Conservation (phyloP, 2,797 vertebrate genomes). For the Calcarius lapponicus region DNA sequence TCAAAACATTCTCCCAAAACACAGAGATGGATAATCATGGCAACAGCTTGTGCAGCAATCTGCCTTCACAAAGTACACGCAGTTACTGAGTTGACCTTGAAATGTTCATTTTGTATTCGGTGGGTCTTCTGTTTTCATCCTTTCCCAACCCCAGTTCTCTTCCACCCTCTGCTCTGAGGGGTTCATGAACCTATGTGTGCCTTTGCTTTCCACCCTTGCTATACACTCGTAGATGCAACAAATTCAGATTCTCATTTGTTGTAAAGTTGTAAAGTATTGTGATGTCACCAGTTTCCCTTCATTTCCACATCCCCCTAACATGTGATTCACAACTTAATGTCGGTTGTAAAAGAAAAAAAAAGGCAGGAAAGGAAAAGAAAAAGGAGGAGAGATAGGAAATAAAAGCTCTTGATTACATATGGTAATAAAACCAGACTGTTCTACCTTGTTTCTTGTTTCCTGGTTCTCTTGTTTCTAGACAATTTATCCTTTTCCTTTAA, state of each 20-base stretch:
- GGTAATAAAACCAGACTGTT: slow-evolving; percentile 84
- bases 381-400: slow-evolving; percentile 55
- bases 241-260: slow-evolving; percentile 82
- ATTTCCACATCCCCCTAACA: slow-evolving; percentile 90
- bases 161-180: slow-evolving; percentile 70
- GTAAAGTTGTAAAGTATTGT: slow-evolving; percentile 97
- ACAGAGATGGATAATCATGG: slow-evolving; percentile 7
- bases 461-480: slow-evolving; percentile 44
- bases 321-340: slow-evolving; percentile 95
- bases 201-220: slow-evolving; percentile 92
- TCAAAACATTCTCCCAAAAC: not conserved
- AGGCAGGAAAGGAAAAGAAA: not conserved
- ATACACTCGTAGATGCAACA: slow-evolving; percentile 88
- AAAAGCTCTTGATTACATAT: slow-evolving; percentile 76
- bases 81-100: slow-evolving; percentile 25
- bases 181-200: slow-evolving; percentile 87
- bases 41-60: slow-evolving; percentile 5
- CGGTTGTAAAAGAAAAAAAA: slow-evolving; percentile 86
- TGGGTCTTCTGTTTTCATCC: slow-evolving; percentile 49
- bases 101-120: slow-evolving; percentile 16
- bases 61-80: not conserved
- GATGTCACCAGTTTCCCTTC: slow-evolving; percentile 89
- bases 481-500: not conserved
- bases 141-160: not conserved
- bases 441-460: slow-evolving; percentile 70